Conservation (phyloP, 2,113 vertebrate species). For the Calidris pugnax region DNA sequence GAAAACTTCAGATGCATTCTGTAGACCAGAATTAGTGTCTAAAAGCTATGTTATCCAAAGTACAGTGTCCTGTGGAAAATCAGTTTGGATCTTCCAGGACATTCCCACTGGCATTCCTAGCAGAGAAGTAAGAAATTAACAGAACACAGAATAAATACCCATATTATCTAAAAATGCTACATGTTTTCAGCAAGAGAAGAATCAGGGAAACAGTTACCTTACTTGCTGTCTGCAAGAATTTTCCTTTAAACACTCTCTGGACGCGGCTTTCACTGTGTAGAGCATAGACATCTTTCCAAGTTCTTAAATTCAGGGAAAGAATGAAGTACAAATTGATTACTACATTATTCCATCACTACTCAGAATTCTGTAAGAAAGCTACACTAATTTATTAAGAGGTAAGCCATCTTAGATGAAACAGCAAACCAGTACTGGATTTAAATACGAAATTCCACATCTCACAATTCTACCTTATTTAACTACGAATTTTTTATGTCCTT, state of each 20-base stretch:
- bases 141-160: background rate
- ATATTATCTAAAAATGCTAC: background rate
- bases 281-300: background rate
- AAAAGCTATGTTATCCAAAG: background rate
- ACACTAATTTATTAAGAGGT: background rate
- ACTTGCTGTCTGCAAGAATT: background rate
- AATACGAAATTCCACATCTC: background rate
- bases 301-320: slow-evolving; percentile 7
- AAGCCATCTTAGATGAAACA: background rate
- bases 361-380: background rate
- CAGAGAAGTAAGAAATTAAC: background rate
- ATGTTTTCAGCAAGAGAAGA: background rate
- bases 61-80: background rate
- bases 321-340: background rate
- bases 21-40: background rate
- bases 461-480: background rate
- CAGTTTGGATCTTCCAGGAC: background rate
- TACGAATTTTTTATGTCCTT: background rate
- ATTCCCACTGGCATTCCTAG: background rate
- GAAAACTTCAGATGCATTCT: background rate
- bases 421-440: background rate
- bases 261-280: background rate
- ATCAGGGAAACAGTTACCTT: background rate
- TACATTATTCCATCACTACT: background rate
- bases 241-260: background rate